A percentile compares a stretch with the other conserved stretches of the same genome.
Evolutionary conservation across 2,797 vertebrate genomes (phyloP).

Genomic region (Limnodromus scolopaceus): DNA sequence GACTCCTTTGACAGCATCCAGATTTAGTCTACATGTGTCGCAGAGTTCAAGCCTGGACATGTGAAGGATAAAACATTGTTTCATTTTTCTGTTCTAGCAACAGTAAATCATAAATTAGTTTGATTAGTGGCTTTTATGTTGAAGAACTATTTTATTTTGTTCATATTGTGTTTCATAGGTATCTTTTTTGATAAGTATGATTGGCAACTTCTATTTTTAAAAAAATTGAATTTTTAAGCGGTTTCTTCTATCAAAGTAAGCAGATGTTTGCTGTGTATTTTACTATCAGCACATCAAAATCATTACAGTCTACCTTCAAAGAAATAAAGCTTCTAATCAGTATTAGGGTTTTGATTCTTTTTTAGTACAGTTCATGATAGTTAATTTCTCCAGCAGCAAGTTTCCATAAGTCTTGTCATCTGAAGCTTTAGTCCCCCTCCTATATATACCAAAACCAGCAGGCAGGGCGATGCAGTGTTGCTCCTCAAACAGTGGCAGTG

Average conservation of each 20-base stretch:
- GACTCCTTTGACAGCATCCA: background rate
- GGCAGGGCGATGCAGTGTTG: accelerated
- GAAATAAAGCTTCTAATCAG: background rate
- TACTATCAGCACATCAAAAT: background rate
- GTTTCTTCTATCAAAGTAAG: background rate
- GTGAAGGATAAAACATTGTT: background rate
- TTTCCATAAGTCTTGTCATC: background rate
- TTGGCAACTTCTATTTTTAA: background rate
- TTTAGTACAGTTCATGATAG: background rate
- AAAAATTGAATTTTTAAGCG: background rate
- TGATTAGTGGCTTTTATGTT: background rate
- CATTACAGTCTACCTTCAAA: background rate
- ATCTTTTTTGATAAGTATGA: background rate
- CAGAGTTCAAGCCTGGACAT: background rate
- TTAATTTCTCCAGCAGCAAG: background rate
- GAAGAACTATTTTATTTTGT: background rate
- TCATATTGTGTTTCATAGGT: background rate
- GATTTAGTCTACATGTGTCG: background rate
- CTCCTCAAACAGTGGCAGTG: background rate
- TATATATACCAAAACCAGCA: background rate
- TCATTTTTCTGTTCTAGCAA: background rate
- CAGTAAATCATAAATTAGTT: background rate
- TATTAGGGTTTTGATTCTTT: background rate
- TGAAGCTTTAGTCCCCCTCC: background rate
- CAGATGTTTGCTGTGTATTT: background rate